phyloP scores from a whole-genome alignment of 2,797 vertebrate species.

The Lerista edwardsae region DNA sequence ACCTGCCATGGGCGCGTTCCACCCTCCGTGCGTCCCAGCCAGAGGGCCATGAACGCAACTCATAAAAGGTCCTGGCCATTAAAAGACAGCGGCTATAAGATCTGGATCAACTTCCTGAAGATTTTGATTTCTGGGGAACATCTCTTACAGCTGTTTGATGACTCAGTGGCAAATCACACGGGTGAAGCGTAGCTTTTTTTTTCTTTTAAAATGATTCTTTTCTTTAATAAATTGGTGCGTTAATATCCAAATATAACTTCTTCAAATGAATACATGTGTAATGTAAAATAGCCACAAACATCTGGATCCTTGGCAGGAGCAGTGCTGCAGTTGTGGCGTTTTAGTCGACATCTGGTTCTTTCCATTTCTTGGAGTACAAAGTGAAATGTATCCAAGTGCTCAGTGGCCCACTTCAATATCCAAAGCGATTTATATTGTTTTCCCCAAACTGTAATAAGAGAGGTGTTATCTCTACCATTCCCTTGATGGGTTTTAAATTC shows the following conservation, averaged over 20 bases:
- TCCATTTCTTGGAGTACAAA: slow-evolving; percentile 45
- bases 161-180: slow-evolving; percentile 16
- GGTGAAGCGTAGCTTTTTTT: not conserved
- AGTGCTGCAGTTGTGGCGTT: not conserved
- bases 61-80: not conserved
- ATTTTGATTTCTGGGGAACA: not conserved
- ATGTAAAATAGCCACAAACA: not conserved
- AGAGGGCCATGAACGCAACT: not conserved
- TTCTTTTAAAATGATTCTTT: slow-evolving; percentile 14
- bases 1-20: no score
- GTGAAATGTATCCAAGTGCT: slow-evolving; percentile 49
- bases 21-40: no score
- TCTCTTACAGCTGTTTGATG: not conserved
- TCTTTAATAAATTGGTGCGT: slow-evolving; percentile 39
- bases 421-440: slow-evolving; percentile 66
- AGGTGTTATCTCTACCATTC: slow-evolving; percentile 62
- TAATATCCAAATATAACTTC: slow-evolving; percentile 22
- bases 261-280: slow-evolving; percentile 22
- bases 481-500: slow-evolving; percentile 68
- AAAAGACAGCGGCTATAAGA: not conserved
- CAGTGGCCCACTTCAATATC: slow-evolving; percentile 58
- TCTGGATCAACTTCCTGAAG: not conserved
- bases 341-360: slow-evolving; percentile 44
- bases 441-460: slow-evolving; percentile 65
- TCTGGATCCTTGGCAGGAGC: not conserved